A percentile compares a stretch with the other conserved stretches of the same genome.
Conservation (phyloP, 1,140 invertebrate genomes). For the Cherax quadricarinatus region DNA sequence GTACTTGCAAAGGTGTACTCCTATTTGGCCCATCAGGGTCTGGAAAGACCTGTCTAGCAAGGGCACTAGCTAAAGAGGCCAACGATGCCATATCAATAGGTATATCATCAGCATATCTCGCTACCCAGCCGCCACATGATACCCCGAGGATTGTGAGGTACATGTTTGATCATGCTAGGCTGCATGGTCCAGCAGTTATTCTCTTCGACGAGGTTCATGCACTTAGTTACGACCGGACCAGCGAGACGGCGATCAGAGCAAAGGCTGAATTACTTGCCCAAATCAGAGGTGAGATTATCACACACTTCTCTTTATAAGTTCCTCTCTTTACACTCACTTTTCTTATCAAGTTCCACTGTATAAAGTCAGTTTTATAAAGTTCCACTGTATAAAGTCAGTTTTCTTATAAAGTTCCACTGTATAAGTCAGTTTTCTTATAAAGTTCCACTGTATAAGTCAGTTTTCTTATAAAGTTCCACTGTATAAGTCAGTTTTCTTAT, state of each 20-base stretch:
- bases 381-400: too few relatives aligned
- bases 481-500: too few relatives aligned
- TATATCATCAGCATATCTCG: conserved; percentile 60
- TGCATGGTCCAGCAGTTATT: too few relatives aligned
- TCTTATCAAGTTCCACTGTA: too few relatives aligned
- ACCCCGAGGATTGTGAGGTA: conserved; percentile 69
- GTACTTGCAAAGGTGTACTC: conserved; percentile 70
- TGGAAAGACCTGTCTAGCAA: conserved; percentile 72
- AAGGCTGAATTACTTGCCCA: conserved; percentile 72
- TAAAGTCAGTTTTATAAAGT: too few relatives aligned
- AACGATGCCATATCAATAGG: conserved; percentile 62
- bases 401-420: too few relatives aligned
- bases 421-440: too few relatives aligned
- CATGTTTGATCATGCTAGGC: conserved; percentile 72
- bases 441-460: too few relatives aligned
- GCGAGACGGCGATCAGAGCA: conserved; percentile 68
- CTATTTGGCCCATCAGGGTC: conserved; percentile 71
- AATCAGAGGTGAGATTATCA: conserved; percentile 63
- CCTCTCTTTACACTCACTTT: too few relatives aligned
- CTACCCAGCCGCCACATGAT: conserved; percentile 57
- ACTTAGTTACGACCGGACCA: conserved; percentile 53
- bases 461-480: too few relatives aligned
- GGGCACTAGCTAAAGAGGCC: conserved; percentile 70
- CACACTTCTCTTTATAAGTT: too few relatives aligned
- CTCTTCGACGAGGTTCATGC: conserved; percentile 71